These are phyloP conservation scores for Ostrea denselamellosa DNA, from an alignment of 1,140 invertebrate species.

Conservation along the genomic window DNA sequence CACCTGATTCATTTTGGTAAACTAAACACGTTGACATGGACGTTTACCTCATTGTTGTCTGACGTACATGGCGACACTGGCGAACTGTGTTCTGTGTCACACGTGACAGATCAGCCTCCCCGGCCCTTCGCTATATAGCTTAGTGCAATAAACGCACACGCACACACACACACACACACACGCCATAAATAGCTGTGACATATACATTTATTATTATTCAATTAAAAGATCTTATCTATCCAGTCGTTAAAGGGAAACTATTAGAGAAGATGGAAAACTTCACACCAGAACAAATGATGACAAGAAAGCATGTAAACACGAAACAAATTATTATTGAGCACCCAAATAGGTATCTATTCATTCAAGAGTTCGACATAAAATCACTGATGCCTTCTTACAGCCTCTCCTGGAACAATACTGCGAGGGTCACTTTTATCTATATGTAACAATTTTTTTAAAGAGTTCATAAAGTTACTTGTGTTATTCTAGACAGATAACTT, in stretches of 20 bases:
- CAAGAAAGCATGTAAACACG: background rate
- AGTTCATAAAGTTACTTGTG: constrained; percentile 31
- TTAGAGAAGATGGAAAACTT: background rate
- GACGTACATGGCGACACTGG: background rate
- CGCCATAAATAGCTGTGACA: background rate
- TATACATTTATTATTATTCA: background rate
- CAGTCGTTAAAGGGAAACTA: background rate
- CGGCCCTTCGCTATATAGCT: background rate
- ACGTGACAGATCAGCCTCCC: background rate
- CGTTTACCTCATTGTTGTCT: background rate
- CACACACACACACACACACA: too few species aligned
- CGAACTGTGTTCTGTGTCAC: background rate
- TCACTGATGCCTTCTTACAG: background rate
- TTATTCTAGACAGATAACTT: constrained; percentile 20
- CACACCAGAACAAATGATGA: background rate
- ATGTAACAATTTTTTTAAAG: constrained; percentile 3
- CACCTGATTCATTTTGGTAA: background rate
- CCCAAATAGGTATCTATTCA: background rate
- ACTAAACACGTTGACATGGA: background rate
- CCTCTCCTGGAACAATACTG: background rate
- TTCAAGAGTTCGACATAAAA: background rate
- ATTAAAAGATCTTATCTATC: constrained; percentile 7
- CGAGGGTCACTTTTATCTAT: background rate
- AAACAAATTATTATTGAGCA: background rate
- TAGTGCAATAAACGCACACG: too few species aligned